Percentiles rank a stretch among this genome's conserved stretches.
phyloP scores from a whole-genome alignment of 2,888 invertebrate genomes.

The Caenorhabditis sp. region DNA sequence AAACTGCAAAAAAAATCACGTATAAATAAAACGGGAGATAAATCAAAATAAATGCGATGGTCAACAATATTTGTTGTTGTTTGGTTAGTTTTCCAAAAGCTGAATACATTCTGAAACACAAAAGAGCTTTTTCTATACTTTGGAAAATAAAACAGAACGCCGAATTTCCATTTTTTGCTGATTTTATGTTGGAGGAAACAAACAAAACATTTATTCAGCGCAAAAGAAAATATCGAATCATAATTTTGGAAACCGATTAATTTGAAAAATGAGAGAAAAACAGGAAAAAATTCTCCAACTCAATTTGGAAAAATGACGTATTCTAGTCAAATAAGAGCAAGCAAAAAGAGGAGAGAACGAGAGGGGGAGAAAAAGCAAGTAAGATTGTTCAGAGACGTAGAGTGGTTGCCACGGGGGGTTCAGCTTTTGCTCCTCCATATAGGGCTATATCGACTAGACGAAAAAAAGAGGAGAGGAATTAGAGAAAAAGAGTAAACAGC shows the following conservation, averaged over 20 bases:
- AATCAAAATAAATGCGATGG: background rate
- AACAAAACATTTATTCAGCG: no score
- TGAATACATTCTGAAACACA: constrained; percentile 19
- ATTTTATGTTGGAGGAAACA: no score
- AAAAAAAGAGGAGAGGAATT: background rate
- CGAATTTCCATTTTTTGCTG: no score
- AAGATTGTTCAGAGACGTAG: background rate
- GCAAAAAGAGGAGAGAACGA: background rate
- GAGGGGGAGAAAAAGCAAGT: constrained; percentile 16
- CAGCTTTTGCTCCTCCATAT: background rate
- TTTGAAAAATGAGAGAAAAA: constrained; percentile 9
- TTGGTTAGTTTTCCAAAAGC: constrained; percentile 5
- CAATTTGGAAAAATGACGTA: background rate
- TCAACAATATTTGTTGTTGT: background rate
- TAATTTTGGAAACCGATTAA: no score
- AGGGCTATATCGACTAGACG: background rate
- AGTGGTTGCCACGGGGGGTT: background rate
- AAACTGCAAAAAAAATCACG: background rate
- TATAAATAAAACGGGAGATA: background rate
- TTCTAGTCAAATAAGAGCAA: constrained; percentile 9
- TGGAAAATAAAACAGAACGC: background rate
- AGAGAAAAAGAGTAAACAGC: background rate
- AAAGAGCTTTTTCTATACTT: background rate
- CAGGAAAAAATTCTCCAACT: background rate
- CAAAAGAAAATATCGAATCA: no score